phyloP scores from a whole-genome alignment of 2,113 vertebrate species.

The Athene noctua region DNA sequence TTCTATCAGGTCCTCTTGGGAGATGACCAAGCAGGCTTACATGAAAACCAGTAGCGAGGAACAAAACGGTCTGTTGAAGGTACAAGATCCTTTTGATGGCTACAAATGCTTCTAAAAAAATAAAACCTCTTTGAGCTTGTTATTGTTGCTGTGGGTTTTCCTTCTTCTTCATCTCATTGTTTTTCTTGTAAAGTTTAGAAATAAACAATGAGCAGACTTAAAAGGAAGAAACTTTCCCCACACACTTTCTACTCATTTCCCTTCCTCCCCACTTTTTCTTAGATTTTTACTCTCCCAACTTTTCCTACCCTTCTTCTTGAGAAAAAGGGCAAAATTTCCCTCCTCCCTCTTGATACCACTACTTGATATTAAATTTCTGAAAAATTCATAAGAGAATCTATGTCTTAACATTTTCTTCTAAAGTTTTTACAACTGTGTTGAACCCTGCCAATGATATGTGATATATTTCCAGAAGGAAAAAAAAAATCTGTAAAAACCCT shows the following conservation, averaged over 20 bases:
- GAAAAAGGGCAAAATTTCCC: not conserved
- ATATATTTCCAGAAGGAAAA: not conserved
- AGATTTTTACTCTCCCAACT: not conserved
- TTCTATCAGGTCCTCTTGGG: not conserved
- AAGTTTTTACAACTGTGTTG: not conserved
- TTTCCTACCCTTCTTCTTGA: not conserved
- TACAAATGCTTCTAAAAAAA: not conserved
- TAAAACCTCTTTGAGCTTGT: not conserved
- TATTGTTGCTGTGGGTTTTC: not conserved
- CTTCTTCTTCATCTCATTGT: not conserved
- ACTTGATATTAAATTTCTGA: not conserved
- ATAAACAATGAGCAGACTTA: not conserved
- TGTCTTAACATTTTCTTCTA: not conserved
- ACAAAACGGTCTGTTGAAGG: not conserved
- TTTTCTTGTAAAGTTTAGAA: not conserved
- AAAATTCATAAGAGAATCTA: not conserved
- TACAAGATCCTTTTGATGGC: not conserved
- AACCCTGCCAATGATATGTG: not conserved
- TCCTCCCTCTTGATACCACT: not conserved
- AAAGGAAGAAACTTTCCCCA: not conserved
- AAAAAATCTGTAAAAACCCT: not conserved
- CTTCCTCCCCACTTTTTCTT: not conserved
- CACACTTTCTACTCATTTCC: not conserved
- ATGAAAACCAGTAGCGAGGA: not conserved
- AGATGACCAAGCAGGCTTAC: not conserved